These are phyloP conservation scores for Eurystomus gularis DNA, from an alignment of 2,113 vertebrate genomes.

Conservation along the genomic window DNA sequence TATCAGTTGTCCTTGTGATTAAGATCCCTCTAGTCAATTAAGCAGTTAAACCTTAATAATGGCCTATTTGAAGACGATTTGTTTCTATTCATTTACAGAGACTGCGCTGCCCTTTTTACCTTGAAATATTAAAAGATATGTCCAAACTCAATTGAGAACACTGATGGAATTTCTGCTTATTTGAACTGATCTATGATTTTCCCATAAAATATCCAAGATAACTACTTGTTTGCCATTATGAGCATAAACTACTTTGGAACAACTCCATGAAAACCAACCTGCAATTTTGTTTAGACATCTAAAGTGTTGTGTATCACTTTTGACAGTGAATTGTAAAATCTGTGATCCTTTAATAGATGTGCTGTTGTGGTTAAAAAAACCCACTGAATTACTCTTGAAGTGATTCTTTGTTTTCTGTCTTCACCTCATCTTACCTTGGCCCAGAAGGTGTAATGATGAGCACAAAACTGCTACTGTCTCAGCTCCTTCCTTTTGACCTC, in stretches of 20 bases:
- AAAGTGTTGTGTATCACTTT: background rate
- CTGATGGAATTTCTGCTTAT: background rate
- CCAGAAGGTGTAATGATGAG: background rate
- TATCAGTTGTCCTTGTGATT: background rate
- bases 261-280: background rate
- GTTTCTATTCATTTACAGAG: background rate
- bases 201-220: background rate
- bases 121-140: background rate
- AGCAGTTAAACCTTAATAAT: background rate
- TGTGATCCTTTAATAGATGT: background rate
- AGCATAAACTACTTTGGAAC: background rate
- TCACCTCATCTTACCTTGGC: background rate
- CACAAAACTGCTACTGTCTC: background rate
- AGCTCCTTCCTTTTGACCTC: background rate
- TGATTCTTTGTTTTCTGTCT: background rate
- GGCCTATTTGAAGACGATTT: background rate
- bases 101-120: background rate
- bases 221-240: background rate
- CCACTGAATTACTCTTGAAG: background rate
- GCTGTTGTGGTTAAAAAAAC: background rate
- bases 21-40: background rate
- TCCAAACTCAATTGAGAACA: background rate
- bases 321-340: background rate
- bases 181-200: background rate
- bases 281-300: background rate